Evolutionary conservation across 2,888 invertebrate species (phyloP), one percentile per base, ranked within the genome.

Genomic region (Dorcus parallelipipedus): DNA sequence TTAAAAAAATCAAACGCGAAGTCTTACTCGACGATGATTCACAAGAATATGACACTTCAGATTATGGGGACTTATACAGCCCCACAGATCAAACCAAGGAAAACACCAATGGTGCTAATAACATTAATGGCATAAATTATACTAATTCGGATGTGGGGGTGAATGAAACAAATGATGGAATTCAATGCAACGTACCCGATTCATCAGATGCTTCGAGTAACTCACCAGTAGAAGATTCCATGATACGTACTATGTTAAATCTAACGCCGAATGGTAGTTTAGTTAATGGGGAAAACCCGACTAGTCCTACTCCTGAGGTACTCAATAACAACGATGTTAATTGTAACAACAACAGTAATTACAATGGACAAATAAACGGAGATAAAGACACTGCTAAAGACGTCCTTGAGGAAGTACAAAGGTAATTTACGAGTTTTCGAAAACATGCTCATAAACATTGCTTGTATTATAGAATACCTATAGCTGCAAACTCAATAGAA

Each of bases 401-500:
- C 67, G 85, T 87, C 49, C 76, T 88, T 20, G 84, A 86, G 67
- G 87, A 88, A 71, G 86, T 87, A 9, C 86, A 86, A 71, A 84
- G 86, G 87, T 87, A 66, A 68, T 39, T 2, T 17, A 6, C 6
- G 10, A 49, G 47, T 33, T 49, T 33, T 42, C n/a, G 42, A 17
- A 17, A 49, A 33, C 33, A 4, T 4, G 14, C 9, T 8, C 26
- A 14, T 7, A 26, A 9, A n/a, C 23, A 49, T 10, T 38, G 42
- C 3, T 14, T 41, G 8, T 14, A 14, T 20, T 42, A 53, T 65
- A 81, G 81, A 68, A 83, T 84, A 75, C 79, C 81, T 9, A 79
- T 80, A 43, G 84, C 85, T 67, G 85, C 84, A 0, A 87, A 87
- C 75, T 89, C 90, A 3, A 90, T 93, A 75, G 92, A 93, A 73